Percentiles rank a stretch among this genome's conserved stretches.
These are phyloP conservation scores for Porites evermanni DNA, from an alignment of 92 coral and sea anemone genomes.

Conservation along the genomic window DNA sequence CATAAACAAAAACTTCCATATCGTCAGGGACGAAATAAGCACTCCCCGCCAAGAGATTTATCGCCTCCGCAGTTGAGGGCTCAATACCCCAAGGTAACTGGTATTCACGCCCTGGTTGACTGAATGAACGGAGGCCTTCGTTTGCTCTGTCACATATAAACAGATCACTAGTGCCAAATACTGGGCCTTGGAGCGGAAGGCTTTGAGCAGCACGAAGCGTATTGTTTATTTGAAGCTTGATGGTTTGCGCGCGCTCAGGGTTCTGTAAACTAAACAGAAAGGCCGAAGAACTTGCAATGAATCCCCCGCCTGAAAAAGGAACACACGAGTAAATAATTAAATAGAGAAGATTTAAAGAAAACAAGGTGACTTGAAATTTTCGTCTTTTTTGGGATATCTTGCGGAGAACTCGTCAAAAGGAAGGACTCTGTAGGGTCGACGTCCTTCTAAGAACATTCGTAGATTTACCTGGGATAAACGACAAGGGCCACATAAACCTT, in stretches of 20 bases:
- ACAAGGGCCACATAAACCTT: too few relatives aligned
- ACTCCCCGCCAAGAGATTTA: constrained; percentile 26
- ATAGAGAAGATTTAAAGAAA: too few relatives aligned
- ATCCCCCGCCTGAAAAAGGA: neutral
- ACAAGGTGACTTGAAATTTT: too few relatives aligned
- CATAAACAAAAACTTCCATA: constrained; percentile 4
- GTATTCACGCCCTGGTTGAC: neutral
- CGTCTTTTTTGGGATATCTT: too few relatives aligned
- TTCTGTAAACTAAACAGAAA: neutral
- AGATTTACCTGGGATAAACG: too few relatives aligned
- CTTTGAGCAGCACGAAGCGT: neutral
- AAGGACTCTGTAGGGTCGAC: too few relatives aligned
- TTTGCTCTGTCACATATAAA: constrained; percentile 9
- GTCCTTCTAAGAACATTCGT: too few relatives aligned
- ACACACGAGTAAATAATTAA: too few relatives aligned
- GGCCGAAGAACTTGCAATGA: neutral
- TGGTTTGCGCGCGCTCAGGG: neutral
- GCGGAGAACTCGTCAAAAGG: too few relatives aligned
- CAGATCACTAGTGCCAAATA: constrained; percentile 17
- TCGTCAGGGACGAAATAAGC: constrained; percentile 1
- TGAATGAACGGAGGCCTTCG: neutral
- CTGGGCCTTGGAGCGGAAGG: constrained; percentile 10
- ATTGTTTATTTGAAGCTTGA: neutral
- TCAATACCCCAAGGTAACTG: neutral
- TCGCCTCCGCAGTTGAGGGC: neutral